Percentiles rank a stretch among this genome's conserved stretches.
Evolutionary conservation across 2,888 invertebrate genomes (phyloP).

Genomic region (Synanthedon andrenaeformis): DNA sequence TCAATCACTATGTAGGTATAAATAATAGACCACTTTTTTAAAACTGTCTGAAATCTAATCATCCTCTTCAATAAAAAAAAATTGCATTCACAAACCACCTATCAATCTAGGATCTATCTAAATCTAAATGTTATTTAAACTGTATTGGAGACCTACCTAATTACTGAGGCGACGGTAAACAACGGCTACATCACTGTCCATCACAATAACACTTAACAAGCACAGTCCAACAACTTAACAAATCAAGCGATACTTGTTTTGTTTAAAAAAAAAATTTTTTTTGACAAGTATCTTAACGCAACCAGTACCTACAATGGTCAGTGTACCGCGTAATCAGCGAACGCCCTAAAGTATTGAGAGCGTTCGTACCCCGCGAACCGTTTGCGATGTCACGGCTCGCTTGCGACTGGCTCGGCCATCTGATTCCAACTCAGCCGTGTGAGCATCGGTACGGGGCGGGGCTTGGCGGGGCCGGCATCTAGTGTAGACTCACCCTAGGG

Average conservation of each 20-base stretch:
- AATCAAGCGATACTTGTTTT: slow-evolving; percentile 23
- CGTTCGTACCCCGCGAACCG: slow-evolving; percentile 58
- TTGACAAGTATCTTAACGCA: slow-evolving; percentile 54
- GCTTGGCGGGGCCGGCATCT: slow-evolving; percentile 32
- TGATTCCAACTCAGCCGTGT: slow-evolving; percentile 70
- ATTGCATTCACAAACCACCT: no score
- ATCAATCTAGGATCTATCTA: no score
- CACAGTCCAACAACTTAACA: slow-evolving; percentile 32
- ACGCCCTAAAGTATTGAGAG: slow-evolving; percentile 52
- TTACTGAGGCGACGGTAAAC: slow-evolving; percentile 8
- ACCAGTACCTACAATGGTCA: slow-evolving; percentile 28
- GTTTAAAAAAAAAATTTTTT: slow-evolving; percentile 47
- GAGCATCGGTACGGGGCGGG: slow-evolving; percentile 62
- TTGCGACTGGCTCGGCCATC: slow-evolving; percentile 68
- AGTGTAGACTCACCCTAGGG: slow-evolving; percentile 36
- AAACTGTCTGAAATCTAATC: no score
- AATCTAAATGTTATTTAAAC: not conserved
- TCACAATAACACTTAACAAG: slow-evolving; percentile 17
- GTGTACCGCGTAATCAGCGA: slow-evolving; percentile 64
- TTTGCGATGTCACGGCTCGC: slow-evolving; percentile 67
- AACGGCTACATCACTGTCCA: slow-evolving; percentile 24
- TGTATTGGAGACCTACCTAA: slow-evolving; percentile 16
- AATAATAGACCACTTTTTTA: no score
- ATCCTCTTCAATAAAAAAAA: no score
- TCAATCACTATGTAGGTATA: no score